phyloP scores from a whole-genome alignment of 2,888 invertebrate species.

The Acrobasis consociella region DNA sequence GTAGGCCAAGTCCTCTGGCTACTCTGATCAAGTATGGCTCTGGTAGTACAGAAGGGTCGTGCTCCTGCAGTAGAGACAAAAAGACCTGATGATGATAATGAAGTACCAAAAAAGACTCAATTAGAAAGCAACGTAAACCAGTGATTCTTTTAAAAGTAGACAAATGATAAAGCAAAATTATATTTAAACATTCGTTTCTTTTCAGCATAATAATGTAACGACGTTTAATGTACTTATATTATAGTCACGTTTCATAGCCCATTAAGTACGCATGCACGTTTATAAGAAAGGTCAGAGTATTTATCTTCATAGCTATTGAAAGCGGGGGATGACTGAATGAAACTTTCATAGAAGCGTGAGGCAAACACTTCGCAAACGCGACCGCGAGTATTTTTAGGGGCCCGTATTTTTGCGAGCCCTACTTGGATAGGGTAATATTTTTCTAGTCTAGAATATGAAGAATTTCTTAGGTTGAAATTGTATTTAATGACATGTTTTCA shows the following conservation, averaged over 20 bases:
- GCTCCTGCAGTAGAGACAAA: too few relatives aligned
- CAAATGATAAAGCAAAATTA: background rate
- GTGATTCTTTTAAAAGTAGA: too few relatives aligned
- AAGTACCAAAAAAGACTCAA: too few relatives aligned
- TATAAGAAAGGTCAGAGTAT: slow-evolving; percentile 23
- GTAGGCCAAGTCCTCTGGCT: too few relatives aligned
- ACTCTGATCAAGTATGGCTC: too few relatives aligned
- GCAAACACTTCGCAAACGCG: slow-evolving; percentile 8
- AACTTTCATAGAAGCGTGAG: slow-evolving; percentile 25
- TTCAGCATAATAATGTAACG: background rate
- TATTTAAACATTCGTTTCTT: background rate
- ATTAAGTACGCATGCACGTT: slow-evolving; percentile 17
- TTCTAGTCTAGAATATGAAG: background rate
- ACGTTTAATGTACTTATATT: background rate
- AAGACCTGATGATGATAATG: too few relatives aligned
- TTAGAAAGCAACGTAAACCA: too few relatives aligned
- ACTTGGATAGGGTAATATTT: background rate
- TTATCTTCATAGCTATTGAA: slow-evolving; percentile 30
- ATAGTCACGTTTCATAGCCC: slow-evolving; percentile 15
- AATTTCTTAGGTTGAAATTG: too few relatives aligned
- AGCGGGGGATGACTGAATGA: slow-evolving; percentile 26
- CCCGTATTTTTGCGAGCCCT: background rate
- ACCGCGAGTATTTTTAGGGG: slow-evolving; percentile 15
- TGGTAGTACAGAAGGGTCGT: too few relatives aligned
- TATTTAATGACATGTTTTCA: too few relatives aligned